Base-by-base conservation (phyloP, 2,888 invertebrate species). In the Lucinisca nassula region DNA sequence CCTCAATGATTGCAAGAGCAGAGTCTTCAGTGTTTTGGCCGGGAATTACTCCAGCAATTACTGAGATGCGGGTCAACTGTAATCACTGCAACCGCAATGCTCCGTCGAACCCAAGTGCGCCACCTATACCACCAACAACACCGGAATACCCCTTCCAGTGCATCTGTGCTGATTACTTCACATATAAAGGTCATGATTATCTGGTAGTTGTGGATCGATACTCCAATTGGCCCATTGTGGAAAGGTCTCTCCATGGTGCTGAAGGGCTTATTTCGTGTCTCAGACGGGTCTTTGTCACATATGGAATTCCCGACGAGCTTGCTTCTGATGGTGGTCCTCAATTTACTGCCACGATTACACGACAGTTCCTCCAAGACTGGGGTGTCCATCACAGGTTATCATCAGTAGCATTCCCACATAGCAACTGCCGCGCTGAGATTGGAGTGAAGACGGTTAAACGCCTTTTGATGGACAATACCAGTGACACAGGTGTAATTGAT, bases 321-420 rank as follows among this genome's bases (percentile, higher is more conserved):
- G 61, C 89, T 4, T 91, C 91, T 1, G 92, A 92, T 73, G 90
- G 91, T n/a, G 91, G 90, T 27, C 89, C 91, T 17, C 88, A 92
- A 80, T 91, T 92, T 80, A 92, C 88, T 24, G 58, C 91, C 2
- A 73, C 70, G 30, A 35, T 75, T 27, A 92, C 92, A 8, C 35
- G 89, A 24, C 37, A 79, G 24, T 92, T 93, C 76, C 79, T 93
- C 4, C 70, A 82, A n/a, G 37, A 79, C 12, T 93, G 92, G 92
- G 90, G 92, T 21, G 89, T 94, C 0, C 80, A 91, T 70, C 92
- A 93, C 61, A 78, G 90, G 0, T 75, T 93, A 10, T 93, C 92
- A 40, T 93, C 92, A 0, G 92, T 93, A 0, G 90, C 92, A 17
- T 92, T 90, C 74, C 93, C 91, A 14, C 92, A 92, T 84, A 92